A percentile compares a stretch with the other conserved stretches of the same genome.
These are phyloP conservation scores for Formica selysi DNA, from an alignment of 1,140 invertebrate species.

Conservation along the genomic window DNA sequence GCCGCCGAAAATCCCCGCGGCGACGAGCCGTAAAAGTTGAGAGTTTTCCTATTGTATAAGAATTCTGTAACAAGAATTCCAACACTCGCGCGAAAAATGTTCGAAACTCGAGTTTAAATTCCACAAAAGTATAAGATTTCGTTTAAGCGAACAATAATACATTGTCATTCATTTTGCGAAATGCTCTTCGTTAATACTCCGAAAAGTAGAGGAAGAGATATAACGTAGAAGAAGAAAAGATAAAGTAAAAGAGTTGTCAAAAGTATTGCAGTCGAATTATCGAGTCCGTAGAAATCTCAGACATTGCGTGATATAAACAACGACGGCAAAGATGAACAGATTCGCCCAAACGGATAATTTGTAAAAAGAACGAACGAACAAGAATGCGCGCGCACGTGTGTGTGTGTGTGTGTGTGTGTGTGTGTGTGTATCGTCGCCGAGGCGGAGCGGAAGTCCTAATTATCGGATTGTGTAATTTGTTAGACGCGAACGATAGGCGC, in stretches of 20 bases:
- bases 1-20: neutral
- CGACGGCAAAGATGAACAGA: neutral
- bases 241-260: too few relatives aligned
- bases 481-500: slow-evolving; percentile 51
- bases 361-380: neutral
- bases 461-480: slow-evolving; percentile 57
- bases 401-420: too few relatives aligned
- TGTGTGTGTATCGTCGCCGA: neutral
- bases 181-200: too few relatives aligned
- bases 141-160: neutral
- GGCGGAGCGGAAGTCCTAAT: slow-evolving; percentile 48
- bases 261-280: neutral
- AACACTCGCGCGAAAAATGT: neutral
- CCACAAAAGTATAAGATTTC: neutral
- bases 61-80: neutral
- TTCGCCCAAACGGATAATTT: neutral
- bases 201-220: too few relatives aligned
- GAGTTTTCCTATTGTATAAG: slow-evolving; percentile 13
- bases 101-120: neutral
- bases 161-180: neutral
- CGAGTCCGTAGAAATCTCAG: neutral
- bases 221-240: too few relatives aligned
- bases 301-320: neutral
- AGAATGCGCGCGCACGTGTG: neutral
- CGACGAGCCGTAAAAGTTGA: slow-evolving; percentile 10